Evolutionary conservation across 1,140 invertebrate species (phyloP).

Genomic region (Neodiprion fabricii): DNA sequence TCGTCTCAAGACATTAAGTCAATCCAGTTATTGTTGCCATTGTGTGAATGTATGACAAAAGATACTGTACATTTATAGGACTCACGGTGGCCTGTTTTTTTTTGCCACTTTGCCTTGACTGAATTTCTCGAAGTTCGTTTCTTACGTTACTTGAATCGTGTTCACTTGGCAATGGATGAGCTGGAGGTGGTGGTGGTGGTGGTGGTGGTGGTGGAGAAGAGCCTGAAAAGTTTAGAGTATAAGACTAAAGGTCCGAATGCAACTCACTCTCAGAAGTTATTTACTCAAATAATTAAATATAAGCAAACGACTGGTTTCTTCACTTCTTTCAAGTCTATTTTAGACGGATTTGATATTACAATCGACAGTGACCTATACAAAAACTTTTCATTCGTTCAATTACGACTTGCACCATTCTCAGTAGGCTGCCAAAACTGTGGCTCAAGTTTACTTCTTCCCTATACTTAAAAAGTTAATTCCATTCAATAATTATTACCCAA

Average conservation of each 20-base stretch:
- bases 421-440: no score
- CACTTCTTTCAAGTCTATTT: no score
- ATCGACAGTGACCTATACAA: neutral
- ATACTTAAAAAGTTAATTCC: no score
- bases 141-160: constrained; percentile 72
- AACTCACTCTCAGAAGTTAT: neutral
- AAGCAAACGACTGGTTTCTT: neutral
- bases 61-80: constrained; percentile 57
- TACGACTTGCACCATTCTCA: no score
- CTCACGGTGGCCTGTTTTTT: constrained; percentile 81
- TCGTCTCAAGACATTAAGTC: no score
- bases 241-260: neutral
- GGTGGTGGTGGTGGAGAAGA: constrained; percentile 46
- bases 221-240: constrained; percentile 36
- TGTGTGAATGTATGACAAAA: neutral
- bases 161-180: constrained; percentile 64
- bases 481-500: constrained; percentile 56
- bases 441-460: no score
- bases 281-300: constrained; percentile 14
- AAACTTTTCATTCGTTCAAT: constrained; percentile 1
- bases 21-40: no score
- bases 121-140: constrained; percentile 79
- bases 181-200: constrained; percentile 45
- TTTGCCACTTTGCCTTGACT: constrained; percentile 64
- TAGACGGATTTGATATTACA: constrained; percentile 7